A percentile compares a stretch with the other conserved stretches of the same genome.
phyloP scores from a whole-genome alignment of 2,888 invertebrate genomes.

The Dynastes grantii region DNA sequence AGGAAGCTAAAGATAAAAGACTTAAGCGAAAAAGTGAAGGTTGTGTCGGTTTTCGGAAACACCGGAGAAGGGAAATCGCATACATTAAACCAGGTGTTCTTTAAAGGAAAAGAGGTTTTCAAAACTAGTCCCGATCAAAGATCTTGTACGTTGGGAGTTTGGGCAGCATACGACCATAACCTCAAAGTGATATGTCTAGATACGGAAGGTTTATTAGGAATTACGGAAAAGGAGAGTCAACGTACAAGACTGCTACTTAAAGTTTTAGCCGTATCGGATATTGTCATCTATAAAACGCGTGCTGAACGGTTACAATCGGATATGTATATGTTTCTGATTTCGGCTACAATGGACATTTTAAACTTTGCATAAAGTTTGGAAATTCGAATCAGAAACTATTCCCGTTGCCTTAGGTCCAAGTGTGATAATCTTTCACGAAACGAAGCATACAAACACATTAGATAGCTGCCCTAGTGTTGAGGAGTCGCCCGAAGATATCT shows the following conservation, averaged over 20 bases:
- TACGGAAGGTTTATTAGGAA: constrained; percentile 85
- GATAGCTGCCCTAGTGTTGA: constrained; percentile 73
- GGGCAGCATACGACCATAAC: constrained; percentile 81
- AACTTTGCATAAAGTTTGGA: constrained; percentile 70
- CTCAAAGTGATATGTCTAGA: constrained; percentile 81
- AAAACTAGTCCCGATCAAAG: constrained; percentile 78
- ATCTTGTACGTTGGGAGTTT: constrained; percentile 85
- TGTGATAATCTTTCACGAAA: constrained; percentile 87
- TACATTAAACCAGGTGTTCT: constrained; percentile 82
- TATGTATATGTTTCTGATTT: constrained; percentile 83
- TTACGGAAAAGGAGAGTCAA: constrained; percentile 75
- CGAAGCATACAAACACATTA: constrained; percentile 80
- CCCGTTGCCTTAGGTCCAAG: constrained; percentile 80
- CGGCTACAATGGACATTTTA: constrained; percentile 82
- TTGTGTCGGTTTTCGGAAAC: constrained; percentile 88
- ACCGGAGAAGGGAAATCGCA: constrained; percentile 89
- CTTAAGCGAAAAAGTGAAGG: constrained; percentile 78
- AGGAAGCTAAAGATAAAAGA: constrained; percentile 71
- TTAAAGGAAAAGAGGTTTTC: constrained; percentile 77
- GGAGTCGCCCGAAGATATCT: constrained; percentile 77
- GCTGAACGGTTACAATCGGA: constrained; percentile 84
- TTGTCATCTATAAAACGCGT: constrained; percentile 84
- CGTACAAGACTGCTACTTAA: constrained; percentile 82
- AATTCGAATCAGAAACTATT: constrained; percentile 62
- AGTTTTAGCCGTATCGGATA: constrained; percentile 86